Conservation (phyloP, 2,797 vertebrate genomes). For the Myotis vivesi region DNA sequence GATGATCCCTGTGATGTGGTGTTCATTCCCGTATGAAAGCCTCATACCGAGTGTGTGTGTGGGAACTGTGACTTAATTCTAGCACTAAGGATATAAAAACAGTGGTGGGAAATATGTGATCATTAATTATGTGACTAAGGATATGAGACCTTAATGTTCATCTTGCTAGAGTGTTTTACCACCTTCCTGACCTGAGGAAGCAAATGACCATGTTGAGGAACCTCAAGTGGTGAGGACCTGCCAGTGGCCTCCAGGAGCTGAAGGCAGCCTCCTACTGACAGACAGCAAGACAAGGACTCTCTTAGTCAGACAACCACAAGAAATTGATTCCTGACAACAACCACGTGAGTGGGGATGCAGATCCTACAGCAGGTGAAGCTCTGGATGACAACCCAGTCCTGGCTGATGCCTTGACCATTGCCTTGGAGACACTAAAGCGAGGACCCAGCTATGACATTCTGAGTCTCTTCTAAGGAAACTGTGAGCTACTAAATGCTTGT, state of each 20-base stretch:
- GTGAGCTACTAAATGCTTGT: neutral
- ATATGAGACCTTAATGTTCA: neutral
- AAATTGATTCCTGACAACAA: neutral
- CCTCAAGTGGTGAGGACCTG: neutral
- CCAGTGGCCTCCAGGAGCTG: neutral
- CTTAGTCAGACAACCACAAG: neutral
- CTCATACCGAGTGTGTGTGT: neutral
- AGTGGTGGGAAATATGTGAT: neutral
- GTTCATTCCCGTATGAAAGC: neutral
- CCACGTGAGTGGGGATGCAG: fast-evolving
- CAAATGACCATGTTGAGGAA: fast-evolving
- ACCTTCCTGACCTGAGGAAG: neutral
- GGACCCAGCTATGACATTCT: neutral
- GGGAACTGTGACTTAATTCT: neutral
- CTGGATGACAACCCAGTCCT: neutral
- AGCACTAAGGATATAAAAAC: neutral
- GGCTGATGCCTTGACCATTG: neutral
- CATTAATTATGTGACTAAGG: neutral
- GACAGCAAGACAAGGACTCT: neutral
- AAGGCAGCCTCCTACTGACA: neutral
- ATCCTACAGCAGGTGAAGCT: neutral
- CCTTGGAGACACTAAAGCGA: neutral
- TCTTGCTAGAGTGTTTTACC: neutral
- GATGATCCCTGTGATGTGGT: neutral
- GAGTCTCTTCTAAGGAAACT: neutral